Evolutionary conservation across 2,888 invertebrate species (phyloP).

Genomic region (Polydesmus complanatus): DNA sequence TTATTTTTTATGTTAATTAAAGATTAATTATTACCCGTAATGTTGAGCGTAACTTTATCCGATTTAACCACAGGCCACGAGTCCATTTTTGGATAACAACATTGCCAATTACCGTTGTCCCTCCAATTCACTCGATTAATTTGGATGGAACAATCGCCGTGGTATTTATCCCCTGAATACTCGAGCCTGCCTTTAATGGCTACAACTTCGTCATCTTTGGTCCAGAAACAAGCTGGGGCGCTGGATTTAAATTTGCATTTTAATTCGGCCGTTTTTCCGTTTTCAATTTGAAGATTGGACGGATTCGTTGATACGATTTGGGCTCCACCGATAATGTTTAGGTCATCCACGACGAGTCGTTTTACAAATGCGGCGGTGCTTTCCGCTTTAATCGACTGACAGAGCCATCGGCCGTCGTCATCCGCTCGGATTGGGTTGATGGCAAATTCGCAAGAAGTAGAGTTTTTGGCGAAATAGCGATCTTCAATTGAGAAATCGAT

Average conservation of each 20-base stretch:
- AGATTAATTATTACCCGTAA: not conserved
- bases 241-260: not conserved
- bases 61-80: not conserved
- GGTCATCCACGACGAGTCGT: not conserved
- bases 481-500: not conserved
- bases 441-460: not conserved
- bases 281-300: not conserved
- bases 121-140: not conserved
- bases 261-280: not conserved
- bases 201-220: not conserved
- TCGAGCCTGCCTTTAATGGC: not conserved
- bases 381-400: not conserved
- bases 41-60: not conserved
- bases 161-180: not conserved
- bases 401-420: not conserved
- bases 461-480: not conserved
- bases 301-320: not conserved
- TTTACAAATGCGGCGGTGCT: not conserved
- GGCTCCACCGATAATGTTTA: not conserved
- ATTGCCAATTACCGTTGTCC: not conserved
- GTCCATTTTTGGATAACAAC: conserved; percentile 2
- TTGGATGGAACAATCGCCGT: conserved; percentile 2
- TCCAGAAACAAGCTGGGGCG: not conserved
- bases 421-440: not conserved
- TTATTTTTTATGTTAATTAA: not conserved